Percentiles rank a stretch among this genome's conserved stretches.
Evolutionary conservation across 2,113 vertebrate species (phyloP).

Genomic region (Hippoglossus stenolepis): DNA sequence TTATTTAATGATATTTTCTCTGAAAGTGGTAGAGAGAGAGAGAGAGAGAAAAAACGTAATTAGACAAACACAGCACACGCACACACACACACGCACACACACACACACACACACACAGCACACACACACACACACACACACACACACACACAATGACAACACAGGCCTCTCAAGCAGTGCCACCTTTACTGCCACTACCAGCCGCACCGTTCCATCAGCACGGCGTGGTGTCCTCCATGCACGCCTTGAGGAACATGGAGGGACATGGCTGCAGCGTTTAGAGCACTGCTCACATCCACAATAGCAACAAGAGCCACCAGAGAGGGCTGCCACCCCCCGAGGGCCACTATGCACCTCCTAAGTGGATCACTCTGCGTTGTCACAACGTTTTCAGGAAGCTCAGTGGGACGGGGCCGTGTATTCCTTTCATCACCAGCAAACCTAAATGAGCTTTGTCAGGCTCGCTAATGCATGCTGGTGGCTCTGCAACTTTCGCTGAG

Average conservation of each 20-base stretch:
- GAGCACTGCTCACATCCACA: slow-evolving; percentile 40
- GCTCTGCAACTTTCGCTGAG: slow-evolving; percentile 45
- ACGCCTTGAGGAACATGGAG: slow-evolving; percentile 15
- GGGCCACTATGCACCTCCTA: slow-evolving; percentile 72
- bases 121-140: neutral
- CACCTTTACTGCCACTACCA: neutral
- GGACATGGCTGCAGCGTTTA: slow-evolving; percentile 43
- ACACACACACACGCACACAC: neutral
- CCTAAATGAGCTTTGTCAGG: slow-evolving; percentile 74
- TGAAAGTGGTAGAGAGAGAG: slow-evolving; percentile 20
- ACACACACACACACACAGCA: neutral
- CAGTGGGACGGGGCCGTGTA: slow-evolving; percentile 57
- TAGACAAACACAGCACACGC: slow-evolving; percentile 23
- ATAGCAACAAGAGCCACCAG: slow-evolving; percentile 44
- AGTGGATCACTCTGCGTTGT: slow-evolving; percentile 75
- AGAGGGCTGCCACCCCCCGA: slow-evolving; percentile 56
- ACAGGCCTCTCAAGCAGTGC: neutral
- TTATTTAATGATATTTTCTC: slow-evolving; percentile 16
- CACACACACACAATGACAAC: neutral
- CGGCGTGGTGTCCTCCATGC: neutral
- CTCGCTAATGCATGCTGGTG: slow-evolving; percentile 67
- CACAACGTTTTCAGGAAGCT: slow-evolving; percentile 70
- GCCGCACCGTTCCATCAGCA: neutral
- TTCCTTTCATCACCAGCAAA: slow-evolving; percentile 71
- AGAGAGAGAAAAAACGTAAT: slow-evolving; percentile 8